phyloP scores from a whole-genome alignment of 2,888 invertebrate species.

The Macrosiphum euphorbiae region DNA sequence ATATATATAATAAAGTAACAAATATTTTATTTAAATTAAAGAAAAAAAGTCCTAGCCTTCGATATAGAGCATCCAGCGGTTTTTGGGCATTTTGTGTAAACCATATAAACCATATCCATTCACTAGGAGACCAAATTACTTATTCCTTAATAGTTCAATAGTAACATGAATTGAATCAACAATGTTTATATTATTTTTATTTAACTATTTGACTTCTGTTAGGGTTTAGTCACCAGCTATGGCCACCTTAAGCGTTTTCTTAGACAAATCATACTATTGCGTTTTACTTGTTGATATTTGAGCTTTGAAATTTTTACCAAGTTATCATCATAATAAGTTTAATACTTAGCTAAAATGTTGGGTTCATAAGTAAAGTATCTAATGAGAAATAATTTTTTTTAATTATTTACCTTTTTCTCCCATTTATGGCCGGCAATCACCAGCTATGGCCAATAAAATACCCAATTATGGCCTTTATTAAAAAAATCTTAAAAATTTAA shows the following conservation, averaged over 20 bases:
- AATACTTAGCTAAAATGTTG: not conserved
- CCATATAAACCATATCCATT: too few relatives aligned
- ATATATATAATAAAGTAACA: too few relatives aligned
- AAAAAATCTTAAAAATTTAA: not conserved
- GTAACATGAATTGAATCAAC: too few relatives aligned
- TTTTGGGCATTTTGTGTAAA: too few relatives aligned
- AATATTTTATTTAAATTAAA: too few relatives aligned
- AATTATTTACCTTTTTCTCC: not conserved
- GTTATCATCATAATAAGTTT: not conserved
- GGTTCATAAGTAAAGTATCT: not conserved
- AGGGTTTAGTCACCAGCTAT: slow-evolving; percentile 9
- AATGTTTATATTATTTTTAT: too few relatives aligned
- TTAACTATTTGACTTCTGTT: too few relatives aligned
- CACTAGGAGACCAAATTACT: too few relatives aligned
- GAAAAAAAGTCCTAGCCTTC: too few relatives aligned
- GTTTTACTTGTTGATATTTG: not conserved
- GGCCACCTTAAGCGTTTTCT: not conserved
- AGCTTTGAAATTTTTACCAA: not conserved
- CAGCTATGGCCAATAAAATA: not conserved
- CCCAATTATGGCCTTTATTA: not conserved
- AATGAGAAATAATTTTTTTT: not conserved
- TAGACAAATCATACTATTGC: not conserved
- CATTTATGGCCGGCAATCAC: not conserved
- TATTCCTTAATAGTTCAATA: too few relatives aligned
- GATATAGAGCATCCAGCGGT: too few relatives aligned